Evolutionary conservation across 2,888 invertebrate species (phyloP).

Genomic region (Molanna angustata): DNA sequence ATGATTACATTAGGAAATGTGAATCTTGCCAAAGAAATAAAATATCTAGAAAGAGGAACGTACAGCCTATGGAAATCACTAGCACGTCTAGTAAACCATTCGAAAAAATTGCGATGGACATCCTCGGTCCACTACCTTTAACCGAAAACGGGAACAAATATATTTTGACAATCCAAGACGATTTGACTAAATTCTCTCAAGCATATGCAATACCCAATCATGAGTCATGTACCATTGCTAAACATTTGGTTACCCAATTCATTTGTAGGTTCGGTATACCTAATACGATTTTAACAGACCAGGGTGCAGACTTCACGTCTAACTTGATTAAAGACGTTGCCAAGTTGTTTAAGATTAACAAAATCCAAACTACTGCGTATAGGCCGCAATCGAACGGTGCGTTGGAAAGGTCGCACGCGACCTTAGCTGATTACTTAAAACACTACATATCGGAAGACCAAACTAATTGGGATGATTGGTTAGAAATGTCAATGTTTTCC

Average conservation of each 20-base stretch:
- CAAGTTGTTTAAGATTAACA: conserved; percentile 36
- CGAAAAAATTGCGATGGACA: conserved; percentile 36
- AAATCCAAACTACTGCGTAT: conserved; percentile 36
- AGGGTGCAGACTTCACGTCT: conserved; percentile 48
- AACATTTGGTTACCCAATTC: conserved; percentile 30
- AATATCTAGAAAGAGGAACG: conserved; percentile 29
- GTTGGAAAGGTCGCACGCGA: conserved; percentile 37
- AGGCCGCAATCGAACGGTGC: conserved; percentile 37
- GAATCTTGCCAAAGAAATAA: conserved; percentile 38
- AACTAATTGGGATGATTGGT: conserved; percentile 37
- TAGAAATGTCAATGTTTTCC: conserved; percentile 36
- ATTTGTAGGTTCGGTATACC: conserved; percentile 38
- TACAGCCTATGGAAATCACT: conserved; percentile 37
- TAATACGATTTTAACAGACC: conserved; percentile 54
- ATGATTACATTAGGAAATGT: conserved; percentile 33
- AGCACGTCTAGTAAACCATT: conserved; percentile 35
- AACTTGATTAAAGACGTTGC: conserved; percentile 35
- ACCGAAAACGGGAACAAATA: conserved; percentile 37
- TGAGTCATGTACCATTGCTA: conserved; percentile 37
- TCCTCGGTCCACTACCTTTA: conserved; percentile 38
- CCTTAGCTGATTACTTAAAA: conserved; percentile 36
- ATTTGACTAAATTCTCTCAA: conserved; percentile 39
- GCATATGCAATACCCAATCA: conserved; percentile 37
- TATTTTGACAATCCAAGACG: conserved; percentile 39
- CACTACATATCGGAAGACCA: conserved; percentile 36